phyloP scores from a whole-genome alignment of 1,140 invertebrate genomes.

The Drepana arcuata region DNA sequence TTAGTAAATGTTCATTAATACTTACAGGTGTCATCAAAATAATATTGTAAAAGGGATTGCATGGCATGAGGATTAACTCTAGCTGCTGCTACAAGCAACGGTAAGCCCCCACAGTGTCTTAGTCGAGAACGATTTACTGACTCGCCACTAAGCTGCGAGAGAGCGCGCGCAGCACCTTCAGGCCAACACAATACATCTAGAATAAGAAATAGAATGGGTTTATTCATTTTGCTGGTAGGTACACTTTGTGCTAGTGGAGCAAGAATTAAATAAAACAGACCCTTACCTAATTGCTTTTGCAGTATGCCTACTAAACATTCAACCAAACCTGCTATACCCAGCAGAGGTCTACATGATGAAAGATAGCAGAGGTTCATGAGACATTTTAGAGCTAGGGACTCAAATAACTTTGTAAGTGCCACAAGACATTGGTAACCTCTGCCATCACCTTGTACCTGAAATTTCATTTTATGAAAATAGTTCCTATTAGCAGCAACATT shows the following conservation, averaged over 20 bases:
- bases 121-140: slow-evolving; percentile 58
- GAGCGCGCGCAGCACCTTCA: slow-evolving; percentile 41
- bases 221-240: too few relatives aligned
- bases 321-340: slow-evolving; percentile 58
- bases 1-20: slow-evolving; percentile 5
- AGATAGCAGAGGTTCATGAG: slow-evolving; percentile 64
- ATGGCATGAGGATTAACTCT: slow-evolving; percentile 30
- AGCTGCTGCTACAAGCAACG: slow-evolving; percentile 45
- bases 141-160: slow-evolving; percentile 54
- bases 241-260: too few relatives aligned
- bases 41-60: slow-evolving; percentile 55
- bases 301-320: slow-evolving; percentile 57
- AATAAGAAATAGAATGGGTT: slow-evolving; percentile 10
- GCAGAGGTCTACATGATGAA: slow-evolving; percentile 36
- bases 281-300: slow-evolving; percentile 50
- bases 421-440: slow-evolving; percentile 63
- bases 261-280: too few relatives aligned
- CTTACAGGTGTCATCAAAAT: slow-evolving; percentile 62
- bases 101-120: slow-evolving; percentile 49
- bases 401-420: slow-evolving; percentile 49
- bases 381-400: slow-evolving; percentile 54
- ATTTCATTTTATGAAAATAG: too few relatives aligned
- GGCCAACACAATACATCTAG: slow-evolving; percentile 48
- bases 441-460: slow-evolving; percentile 63
- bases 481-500: too few relatives aligned